A percentile compares a stretch with the other conserved stretches of the same genome.
These are phyloP conservation scores for Anas capensis DNA, from an alignment of 2,797 vertebrate species.

Conservation along the genomic window DNA sequence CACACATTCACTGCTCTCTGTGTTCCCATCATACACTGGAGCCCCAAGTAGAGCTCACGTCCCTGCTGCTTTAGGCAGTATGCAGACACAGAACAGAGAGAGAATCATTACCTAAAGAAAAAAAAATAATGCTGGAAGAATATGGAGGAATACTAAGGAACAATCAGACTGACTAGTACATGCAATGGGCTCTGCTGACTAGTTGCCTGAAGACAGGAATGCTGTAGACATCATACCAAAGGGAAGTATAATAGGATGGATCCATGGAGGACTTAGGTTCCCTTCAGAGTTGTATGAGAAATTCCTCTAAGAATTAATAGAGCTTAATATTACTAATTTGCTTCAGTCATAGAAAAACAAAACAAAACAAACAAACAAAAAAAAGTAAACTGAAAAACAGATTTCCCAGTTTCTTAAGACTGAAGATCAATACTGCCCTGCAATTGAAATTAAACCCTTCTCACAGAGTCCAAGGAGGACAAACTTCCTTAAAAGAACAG, in stretches of 20 bases:
- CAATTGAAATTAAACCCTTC: not conserved
- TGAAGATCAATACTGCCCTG: not conserved
- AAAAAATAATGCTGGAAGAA: not conserved
- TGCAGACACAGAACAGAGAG: not conserved
- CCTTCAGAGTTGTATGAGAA: not conserved
- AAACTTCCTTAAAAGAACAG: not conserved
- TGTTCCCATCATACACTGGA: accelerated
- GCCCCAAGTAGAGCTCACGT: not conserved
- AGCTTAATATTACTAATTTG: not conserved
- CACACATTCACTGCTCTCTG: not conserved
- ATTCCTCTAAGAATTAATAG: not conserved
- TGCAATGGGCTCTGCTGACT: not conserved
- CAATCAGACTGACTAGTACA: not conserved
- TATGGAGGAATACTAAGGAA: not conserved
- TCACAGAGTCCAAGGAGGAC: not conserved
- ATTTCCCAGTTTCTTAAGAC: not conserved
- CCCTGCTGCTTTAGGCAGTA: not conserved
- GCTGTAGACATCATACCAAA: not conserved
- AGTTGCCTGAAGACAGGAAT: not conserved
- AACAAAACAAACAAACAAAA: not conserved
- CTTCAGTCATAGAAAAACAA: not conserved
- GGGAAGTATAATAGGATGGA: not conserved
- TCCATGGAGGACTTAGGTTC: not conserved
- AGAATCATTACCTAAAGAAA: not conserved
- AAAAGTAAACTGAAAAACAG: not conserved